phyloP scores from a whole-genome alignment of 1,140 invertebrate species.

The Orchestia grillus region DNA sequence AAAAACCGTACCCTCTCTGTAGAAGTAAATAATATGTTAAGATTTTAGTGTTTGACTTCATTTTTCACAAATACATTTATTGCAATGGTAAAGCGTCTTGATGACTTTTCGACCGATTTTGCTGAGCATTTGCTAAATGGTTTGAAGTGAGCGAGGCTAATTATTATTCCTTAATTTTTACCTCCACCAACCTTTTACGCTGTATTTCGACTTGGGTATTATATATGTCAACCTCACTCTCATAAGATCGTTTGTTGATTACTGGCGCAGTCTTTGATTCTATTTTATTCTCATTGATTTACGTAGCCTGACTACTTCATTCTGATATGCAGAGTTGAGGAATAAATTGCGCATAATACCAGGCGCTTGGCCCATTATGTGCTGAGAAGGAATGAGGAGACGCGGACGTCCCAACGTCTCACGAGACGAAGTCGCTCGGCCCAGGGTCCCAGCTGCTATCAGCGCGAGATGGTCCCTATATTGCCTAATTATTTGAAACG shows the following conservation, averaged over 20 bases:
- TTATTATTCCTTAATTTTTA: neutral
- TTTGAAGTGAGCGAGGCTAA: neutral
- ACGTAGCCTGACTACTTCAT: neutral
- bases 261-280: neutral
- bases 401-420: neutral
- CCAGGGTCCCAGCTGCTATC: constrained; percentile 45
- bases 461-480: constrained; percentile 32
- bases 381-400: neutral
- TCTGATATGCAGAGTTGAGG: neutral
- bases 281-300: neutral
- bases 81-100: neutral
- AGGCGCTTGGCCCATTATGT: neutral
- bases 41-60: neutral
- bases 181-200: neutral
- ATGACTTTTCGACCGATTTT: neutral
- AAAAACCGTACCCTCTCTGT: too few species aligned
- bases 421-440: neutral
- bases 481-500: constrained; percentile 47
- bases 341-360: neutral
- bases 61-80: neutral
- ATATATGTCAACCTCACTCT: neutral
- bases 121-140: neutral
- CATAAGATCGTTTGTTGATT: neutral
- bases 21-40: too few species aligned
- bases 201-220: neutral